Conservation (phyloP, 2,888 invertebrate species). For the Encarsia formosa region DNA sequence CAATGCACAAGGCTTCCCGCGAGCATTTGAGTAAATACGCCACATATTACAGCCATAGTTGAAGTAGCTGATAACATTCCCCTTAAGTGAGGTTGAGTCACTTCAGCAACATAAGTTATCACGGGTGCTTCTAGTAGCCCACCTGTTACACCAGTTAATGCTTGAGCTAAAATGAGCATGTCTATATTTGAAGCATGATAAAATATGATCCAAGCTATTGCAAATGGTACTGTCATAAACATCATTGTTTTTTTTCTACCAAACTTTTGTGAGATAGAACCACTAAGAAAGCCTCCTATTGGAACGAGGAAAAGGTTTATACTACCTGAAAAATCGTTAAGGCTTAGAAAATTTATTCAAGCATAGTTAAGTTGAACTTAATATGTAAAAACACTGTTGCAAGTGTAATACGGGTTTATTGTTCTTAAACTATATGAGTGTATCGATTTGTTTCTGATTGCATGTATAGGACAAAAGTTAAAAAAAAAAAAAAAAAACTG, state of each 20-base stretch:
- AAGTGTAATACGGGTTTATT: no score
- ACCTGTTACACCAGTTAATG: conserved; percentile 71
- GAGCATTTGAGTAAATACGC: conserved; percentile 72
- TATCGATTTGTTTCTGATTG: no score
- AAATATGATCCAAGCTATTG: conserved; percentile 71
- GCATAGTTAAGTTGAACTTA: no score
- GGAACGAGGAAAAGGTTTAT: conserved; percentile 77
- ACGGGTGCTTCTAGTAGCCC: conserved; percentile 79
- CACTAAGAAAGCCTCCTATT: conserved; percentile 72
- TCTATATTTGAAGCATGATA: conserved; percentile 61
- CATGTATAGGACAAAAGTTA: no score
- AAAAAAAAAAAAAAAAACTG: no score
- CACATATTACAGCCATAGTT: conserved; percentile 70
- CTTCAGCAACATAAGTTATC: conserved; percentile 78
- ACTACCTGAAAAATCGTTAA: conserved; percentile 66
- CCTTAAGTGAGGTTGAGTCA: conserved; percentile 74
- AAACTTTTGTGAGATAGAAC: conserved; percentile 65
- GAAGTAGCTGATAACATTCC: conserved; percentile 73
- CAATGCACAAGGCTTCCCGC: conserved; percentile 68
- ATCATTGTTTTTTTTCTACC: conserved; percentile 72
- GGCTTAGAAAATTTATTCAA: no score
- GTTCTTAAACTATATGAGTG: no score
- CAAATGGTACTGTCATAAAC: conserved; percentile 57
- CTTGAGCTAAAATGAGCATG: conserved; percentile 67
- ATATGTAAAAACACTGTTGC: no score